phyloP scores from a whole-genome alignment of 2,888 invertebrate genomes.

The Cheilosia urbana region DNA sequence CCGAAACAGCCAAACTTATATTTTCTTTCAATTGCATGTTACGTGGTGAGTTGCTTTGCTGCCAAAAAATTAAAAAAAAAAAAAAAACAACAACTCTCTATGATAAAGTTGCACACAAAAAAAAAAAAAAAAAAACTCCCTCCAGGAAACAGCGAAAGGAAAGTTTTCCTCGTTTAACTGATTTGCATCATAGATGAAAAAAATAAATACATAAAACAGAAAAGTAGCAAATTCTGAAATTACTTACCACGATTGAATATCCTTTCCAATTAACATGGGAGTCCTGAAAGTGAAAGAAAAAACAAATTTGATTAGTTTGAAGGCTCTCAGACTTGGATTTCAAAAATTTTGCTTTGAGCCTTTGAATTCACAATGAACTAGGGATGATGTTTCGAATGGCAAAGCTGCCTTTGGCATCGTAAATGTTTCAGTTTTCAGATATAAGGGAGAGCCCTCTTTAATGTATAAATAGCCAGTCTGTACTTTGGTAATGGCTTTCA shows the following conservation, averaged over 20 bases:
- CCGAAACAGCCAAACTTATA: slow-evolving; percentile 36
- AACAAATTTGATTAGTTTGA: slow-evolving; percentile 25
- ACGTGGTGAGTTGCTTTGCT: slow-evolving; percentile 50
- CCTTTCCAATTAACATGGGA: slow-evolving; percentile 25
- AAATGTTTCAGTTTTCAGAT: too few relatives aligned
- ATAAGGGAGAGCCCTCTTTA: too few relatives aligned
- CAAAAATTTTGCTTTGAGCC: too few relatives aligned
- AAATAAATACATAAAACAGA: not conserved
- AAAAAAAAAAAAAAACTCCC: slow-evolving; percentile 4
- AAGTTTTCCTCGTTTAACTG: slow-evolving; percentile 5
- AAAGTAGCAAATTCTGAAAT: slow-evolving; percentile 2
- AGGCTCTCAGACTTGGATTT: slow-evolving; percentile 21
- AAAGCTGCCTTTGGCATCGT: too few relatives aligned
- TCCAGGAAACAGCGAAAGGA: not conserved
- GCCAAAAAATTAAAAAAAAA: not conserved
- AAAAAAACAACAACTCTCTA: slow-evolving; percentile 4
- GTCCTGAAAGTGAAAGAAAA: slow-evolving; percentile 14
- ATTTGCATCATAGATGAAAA: slow-evolving; percentile 30
- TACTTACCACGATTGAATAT: slow-evolving; percentile 51
- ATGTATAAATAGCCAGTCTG: too few relatives aligned
- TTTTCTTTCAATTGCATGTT: slow-evolving; percentile 71
- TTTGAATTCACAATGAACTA: too few relatives aligned
- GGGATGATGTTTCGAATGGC: too few relatives aligned
- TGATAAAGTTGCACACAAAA: slow-evolving; percentile 40
- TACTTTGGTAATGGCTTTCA: too few relatives aligned